These are phyloP conservation scores for Chunga burmeisteri DNA, from an alignment of 2,113 vertebrate genomes.

Conservation along the genomic window DNA sequence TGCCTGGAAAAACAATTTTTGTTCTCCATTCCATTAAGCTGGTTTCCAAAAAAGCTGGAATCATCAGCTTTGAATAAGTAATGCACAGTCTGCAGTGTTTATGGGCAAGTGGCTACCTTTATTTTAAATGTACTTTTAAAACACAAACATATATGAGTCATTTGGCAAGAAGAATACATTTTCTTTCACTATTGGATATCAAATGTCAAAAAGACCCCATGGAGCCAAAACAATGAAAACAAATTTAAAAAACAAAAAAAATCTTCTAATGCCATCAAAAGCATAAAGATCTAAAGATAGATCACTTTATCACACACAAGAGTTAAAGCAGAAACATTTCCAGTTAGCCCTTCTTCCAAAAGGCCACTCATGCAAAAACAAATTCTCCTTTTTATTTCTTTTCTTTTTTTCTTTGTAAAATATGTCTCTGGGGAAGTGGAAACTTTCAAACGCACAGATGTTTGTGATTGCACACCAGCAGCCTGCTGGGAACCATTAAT, in stretches of 20 bases:
- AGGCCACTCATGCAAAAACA: neutral
- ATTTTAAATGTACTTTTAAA: neutral
- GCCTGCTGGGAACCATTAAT: neutral
- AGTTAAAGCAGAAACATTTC: neutral
- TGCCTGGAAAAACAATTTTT: neutral
- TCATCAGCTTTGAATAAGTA: neutral
- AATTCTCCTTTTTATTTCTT: neutral
- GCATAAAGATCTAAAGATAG: neutral
- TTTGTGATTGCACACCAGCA: neutral
- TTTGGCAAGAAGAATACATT: neutral
- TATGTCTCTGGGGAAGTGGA: neutral
- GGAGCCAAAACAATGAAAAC: neutral
- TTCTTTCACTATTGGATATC: neutral
- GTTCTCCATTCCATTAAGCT: neutral
- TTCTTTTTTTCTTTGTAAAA: neutral
- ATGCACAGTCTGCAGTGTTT: neutral
- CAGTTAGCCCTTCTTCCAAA: neutral
- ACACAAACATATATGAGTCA: neutral
- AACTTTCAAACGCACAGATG: neutral
- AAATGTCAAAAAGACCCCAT: neutral
- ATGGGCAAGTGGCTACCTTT: neutral
- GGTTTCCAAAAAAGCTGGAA: neutral
- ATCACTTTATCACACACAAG: neutral
- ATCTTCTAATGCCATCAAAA: neutral
- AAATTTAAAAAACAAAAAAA: neutral